Percentiles rank a stretch among this genome's conserved stretches.
Conservation (phyloP, 1,140 invertebrate species). For the Caenorhabditis elegans region DNA sequence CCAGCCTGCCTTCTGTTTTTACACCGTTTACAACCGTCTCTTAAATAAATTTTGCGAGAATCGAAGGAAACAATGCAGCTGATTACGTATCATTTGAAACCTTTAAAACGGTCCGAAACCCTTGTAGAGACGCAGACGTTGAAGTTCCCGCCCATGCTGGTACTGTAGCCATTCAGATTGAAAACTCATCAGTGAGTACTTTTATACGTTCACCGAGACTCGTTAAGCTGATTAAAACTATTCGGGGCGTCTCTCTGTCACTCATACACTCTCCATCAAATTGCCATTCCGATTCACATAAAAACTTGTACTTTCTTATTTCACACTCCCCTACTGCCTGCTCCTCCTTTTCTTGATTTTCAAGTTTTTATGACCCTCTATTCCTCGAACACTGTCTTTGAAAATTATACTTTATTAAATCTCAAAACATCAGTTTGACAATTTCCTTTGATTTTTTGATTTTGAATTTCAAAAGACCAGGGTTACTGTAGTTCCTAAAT, state of each 20-base stretch:
- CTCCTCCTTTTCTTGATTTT: no score
- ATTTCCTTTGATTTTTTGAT: no score
- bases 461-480: no score
- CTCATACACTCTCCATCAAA: neutral
- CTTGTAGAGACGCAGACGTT: neutral
- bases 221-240: constrained; percentile 11
- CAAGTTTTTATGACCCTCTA: no score
- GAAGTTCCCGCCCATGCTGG: no score
- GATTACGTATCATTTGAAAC: neutral
- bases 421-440: no score
- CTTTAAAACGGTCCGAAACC: neutral
- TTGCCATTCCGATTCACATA: neutral
- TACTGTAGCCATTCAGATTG: constrained; percentile 4
- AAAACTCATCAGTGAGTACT: neutral
- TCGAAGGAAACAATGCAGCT: neutral
- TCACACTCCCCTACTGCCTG: no score
- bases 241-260: neutral
- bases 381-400: no score
- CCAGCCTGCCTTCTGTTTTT: constrained; percentile 25
- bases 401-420: no score
- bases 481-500: no score
- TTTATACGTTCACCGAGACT: constrained; percentile 6
- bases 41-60: constrained; percentile 31
- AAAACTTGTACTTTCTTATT: neutral
- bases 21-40: constrained; percentile 1